Conservation (phyloP, 2,888 invertebrate species). For the Vannuccia rotundouncinata region DNA sequence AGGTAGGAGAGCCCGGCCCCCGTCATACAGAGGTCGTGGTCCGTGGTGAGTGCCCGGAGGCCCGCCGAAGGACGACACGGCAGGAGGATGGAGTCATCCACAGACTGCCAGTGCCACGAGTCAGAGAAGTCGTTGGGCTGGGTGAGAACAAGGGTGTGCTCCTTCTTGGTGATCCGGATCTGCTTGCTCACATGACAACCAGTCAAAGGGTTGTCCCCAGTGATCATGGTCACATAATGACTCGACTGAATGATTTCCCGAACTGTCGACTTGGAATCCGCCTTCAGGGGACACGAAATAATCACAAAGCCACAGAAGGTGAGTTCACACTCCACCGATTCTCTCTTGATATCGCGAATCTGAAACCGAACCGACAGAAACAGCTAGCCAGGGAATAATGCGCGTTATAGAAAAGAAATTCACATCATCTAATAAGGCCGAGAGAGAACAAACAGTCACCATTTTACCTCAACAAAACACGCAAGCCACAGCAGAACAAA, state of each 20-base stretch:
- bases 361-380: slow-evolving; percentile 42
- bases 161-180: slow-evolving; percentile 72
- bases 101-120: slow-evolving; percentile 58
- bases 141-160: slow-evolving; percentile 47
- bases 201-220: slow-evolving; percentile 95
- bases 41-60: slow-evolving; percentile 63
- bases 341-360: slow-evolving; percentile 71
- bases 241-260: slow-evolving; percentile 86
- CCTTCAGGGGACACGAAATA: slow-evolving; percentile 92
- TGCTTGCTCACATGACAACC: slow-evolving; percentile 97
- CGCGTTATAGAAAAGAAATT: too few species aligned
- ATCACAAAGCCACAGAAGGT: slow-evolving; percentile 92
- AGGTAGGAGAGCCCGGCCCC: slow-evolving; percentile 63
- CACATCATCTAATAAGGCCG: too few species aligned
- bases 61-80: slow-evolving; percentile 39
- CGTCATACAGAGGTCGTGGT: slow-evolving; percentile 86
- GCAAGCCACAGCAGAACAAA: too few species aligned
- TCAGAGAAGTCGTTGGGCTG: slow-evolving; percentile 43
- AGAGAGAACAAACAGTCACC: too few species aligned
- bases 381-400: too few species aligned
- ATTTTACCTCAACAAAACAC: too few species aligned
- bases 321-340: slow-evolving; percentile 77
- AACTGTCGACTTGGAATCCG: slow-evolving; percentile 87
- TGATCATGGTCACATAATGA: slow-evolving; percentile 93
- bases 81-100: slow-evolving; percentile 54